Evolutionary conservation across 2,113 vertebrate species (phyloP).

Genomic region (Caranx ignobilis): DNA sequence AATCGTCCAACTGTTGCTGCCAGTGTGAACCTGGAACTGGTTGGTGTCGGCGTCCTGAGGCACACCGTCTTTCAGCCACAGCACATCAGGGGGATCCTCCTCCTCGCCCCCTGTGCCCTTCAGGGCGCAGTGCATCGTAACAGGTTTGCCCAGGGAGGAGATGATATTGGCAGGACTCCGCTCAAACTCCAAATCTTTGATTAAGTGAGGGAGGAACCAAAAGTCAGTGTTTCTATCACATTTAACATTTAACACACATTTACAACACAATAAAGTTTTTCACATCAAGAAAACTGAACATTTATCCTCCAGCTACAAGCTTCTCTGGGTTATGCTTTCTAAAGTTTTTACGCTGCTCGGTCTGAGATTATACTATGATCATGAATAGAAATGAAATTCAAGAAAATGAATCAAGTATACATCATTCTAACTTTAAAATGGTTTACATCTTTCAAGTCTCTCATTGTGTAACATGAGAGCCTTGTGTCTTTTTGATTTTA

Average conservation of each 20-base stretch:
- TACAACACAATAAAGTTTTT: no score
- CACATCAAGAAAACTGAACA: not conserved
- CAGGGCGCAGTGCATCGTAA: slow-evolving; percentile 83
- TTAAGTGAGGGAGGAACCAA: not conserved
- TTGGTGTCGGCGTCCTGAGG: slow-evolving; percentile 83
- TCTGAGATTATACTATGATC: no score
- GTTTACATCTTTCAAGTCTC: no score
- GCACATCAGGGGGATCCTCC: slow-evolving; percentile 85
- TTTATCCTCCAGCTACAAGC: not conserved
- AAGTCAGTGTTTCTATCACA: not conserved
- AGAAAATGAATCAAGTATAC: no score
- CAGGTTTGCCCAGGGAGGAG: slow-evolving; percentile 86
- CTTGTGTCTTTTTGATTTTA: no score
- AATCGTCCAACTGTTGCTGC: slow-evolving; percentile 82
- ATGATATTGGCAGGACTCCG: slow-evolving; percentile 83
- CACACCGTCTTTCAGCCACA: slow-evolving; percentile 84
- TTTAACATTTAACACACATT: no score
- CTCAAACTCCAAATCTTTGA: slow-evolving; percentile 80
- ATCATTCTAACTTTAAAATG: no score
- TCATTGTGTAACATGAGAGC: no score
- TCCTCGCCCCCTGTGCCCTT: slow-evolving; percentile 66
- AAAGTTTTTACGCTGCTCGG: not conserved
- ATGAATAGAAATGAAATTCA: no score
- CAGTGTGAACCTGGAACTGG: slow-evolving; percentile 85
- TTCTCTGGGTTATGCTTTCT: not conserved